Base-by-base conservation (phyloP, 2,888 invertebrate genomes). In the Invenusta paracnida region DNA sequence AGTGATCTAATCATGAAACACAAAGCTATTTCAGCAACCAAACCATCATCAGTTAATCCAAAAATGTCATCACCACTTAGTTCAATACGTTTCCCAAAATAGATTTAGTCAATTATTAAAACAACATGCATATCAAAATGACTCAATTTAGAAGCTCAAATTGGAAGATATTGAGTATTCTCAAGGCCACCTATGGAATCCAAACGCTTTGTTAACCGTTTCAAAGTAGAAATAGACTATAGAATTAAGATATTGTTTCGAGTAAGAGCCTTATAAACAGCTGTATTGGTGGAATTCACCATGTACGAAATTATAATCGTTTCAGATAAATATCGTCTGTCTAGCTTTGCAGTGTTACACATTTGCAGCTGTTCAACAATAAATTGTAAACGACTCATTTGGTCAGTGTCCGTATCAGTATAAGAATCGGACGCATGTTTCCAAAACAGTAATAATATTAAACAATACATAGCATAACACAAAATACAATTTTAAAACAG, bases 1-100 rank as follows among this genome's bases (percentile, higher is more conserved):
- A 30, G 23, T 1, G 82, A 81, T 81, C 27, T 81, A 0, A 81
- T n/a, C 82, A 81, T 81, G 82, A 81, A 81, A 30, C 82, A 81
- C 25, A 81, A 27, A 81, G 82, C 82, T 29, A 27, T 81, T 30
- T 81, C 23, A 2, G 82, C 82, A 25, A 81, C 82, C 17, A 25
- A 23, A n/a, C 82, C 82, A 1, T 1, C 82, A 25, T 81, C 82
- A 23, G 82, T 23, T 1, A 81, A 30, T 11, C 82, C 82, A n/a
- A 23, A n/a, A n/a, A 81, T 11, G n/a, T 1, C 25, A 0, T 27
- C 82, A 81, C 82, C 82, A 30, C 82, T 81, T 30, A 81, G 23
- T 30, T 81, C 82, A 5, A 81, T 2, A n/a, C 82, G 23, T 30
- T 81, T n/a, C n/a, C 25, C n/a, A 30, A 27, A n/a, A 81, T 81